A percentile compares a stretch with the other conserved stretches of the same genome.
Conservation (phyloP, 2,797 vertebrate genomes). For the Myiotriccus ornatus region DNA sequence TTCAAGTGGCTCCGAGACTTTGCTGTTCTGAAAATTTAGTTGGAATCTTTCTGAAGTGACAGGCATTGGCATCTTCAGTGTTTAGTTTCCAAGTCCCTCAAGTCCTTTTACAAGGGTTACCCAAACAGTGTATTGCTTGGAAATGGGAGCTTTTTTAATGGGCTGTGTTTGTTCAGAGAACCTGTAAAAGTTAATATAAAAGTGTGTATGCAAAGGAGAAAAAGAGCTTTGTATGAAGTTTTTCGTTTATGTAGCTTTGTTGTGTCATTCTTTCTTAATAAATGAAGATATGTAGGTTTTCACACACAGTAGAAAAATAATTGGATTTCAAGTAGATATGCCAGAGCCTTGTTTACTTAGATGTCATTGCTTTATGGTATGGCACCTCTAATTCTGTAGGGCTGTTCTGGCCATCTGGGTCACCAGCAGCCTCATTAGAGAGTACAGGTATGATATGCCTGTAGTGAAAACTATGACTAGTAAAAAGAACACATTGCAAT, state of each 20-base stretch:
- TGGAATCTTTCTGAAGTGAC: background rate
- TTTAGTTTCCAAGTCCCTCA: background rate
- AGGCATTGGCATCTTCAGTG: background rate
- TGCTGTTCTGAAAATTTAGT: background rate
- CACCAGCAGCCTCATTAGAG: slow-evolving; percentile 40
- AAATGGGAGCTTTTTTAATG: background rate
- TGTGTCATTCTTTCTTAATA: background rate
- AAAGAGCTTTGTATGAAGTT: background rate
- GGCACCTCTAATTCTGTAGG: slow-evolving; percentile 1
- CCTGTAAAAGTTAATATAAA: background rate
- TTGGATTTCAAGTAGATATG: background rate
- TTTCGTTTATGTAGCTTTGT: background rate
- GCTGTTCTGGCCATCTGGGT: background rate
- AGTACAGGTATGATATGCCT: background rate
- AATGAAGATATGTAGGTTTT: background rate
- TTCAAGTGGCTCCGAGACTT: background rate
- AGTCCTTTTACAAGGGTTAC: background rate
- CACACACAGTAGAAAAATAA: background rate
- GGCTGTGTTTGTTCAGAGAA: background rate
- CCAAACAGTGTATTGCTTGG: background rate
- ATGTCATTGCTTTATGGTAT: background rate
- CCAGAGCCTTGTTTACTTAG: slow-evolving; percentile 3
- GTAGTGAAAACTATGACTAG: background rate
- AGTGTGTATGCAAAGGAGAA: background rate
- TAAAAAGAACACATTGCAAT: background rate